Evolutionary conservation across 2,797 vertebrate species (phyloP), one percentile per base, ranked within the genome.

Genomic region (Darevskia nairensis): DNA sequence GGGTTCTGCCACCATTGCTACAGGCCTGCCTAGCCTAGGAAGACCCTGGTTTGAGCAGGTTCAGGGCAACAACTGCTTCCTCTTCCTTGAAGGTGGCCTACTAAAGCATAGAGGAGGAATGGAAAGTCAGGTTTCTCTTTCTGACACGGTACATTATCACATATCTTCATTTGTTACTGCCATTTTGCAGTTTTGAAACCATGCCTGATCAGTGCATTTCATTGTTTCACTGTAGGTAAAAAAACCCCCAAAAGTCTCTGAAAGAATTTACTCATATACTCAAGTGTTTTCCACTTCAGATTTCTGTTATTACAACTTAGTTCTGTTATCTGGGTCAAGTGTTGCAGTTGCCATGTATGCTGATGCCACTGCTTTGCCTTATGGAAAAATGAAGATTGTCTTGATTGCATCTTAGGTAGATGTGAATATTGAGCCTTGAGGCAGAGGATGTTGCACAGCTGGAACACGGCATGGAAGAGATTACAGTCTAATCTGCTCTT

Each of bases 401-500:
- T 80, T 15, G 46, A 61, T 66, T 93, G 27, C 55, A 8, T 82
- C 87, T 82, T 64, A 68, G 79, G 7, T 76, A n/a, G 79, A 81
- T 87, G 64, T 27, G 81, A 81, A 74, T 92, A 88, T 89, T 86
- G 32, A 82, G 50, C 68, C 64, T 11, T 8, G 78, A 84, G 72
- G 59, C 25, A 3, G 15, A 46, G 81, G 79, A 55, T 80, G 29
- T 13, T 44, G 66, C n/a, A 21, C 1, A 86, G 80, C 69, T 82
- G 46, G n/a, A 35, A 27, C 82, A 66, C 88, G 46, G 9, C 2
- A 3, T 44, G 68, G 41, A 79, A 83, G 72, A 87, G 0, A 0
- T 44, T 61, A 61, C 41, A 46, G 86, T 80, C 89, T 90, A 92
- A 39, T 91, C 59, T 0, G 0, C 44, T 6, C 13, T 71, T 0